A percentile compares a stretch with the other conserved stretches of the same genome.
phyloP scores from a whole-genome alignment of 2,888 invertebrate species.

The Apamea crenata region DNA sequence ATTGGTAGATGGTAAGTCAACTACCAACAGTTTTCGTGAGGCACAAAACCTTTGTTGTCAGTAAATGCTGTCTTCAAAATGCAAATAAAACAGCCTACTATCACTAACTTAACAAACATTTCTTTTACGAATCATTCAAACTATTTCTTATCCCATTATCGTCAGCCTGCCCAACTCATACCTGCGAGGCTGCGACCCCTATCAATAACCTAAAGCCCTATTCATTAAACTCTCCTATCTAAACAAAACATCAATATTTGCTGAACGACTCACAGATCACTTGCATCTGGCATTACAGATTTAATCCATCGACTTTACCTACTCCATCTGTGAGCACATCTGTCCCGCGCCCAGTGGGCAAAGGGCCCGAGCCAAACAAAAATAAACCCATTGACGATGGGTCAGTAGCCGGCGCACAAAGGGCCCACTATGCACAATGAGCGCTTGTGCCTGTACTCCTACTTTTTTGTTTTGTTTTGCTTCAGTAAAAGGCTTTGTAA shows the following conservation, averaged over 20 bases:
- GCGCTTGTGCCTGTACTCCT: slow-evolving; percentile 37
- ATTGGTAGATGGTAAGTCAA: background rate
- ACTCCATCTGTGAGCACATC: slow-evolving; percentile 46
- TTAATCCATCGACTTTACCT: slow-evolving; percentile 42
- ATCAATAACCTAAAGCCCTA: background rate
- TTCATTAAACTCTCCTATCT: slow-evolving; percentile 13
- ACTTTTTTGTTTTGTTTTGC: slow-evolving; percentile 55
- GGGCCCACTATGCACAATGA: slow-evolving; percentile 71
- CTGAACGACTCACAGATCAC: slow-evolving; percentile 29
- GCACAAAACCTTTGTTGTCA: background rate
- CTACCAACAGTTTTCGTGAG: background rate
- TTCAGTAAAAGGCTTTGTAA: slow-evolving; percentile 45
- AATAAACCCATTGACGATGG: slow-evolving; percentile 76
- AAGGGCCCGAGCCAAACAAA: slow-evolving; percentile 71
- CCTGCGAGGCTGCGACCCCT: background rate
- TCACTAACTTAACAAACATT: background rate
- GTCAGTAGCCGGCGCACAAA: slow-evolving; percentile 82
- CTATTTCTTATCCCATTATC: background rate
- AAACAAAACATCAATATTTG: slow-evolving; percentile 37
- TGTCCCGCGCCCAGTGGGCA: slow-evolving; percentile 45
- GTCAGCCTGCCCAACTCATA: background rate
- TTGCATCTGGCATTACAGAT: slow-evolving; percentile 45
- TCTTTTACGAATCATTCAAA: background rate
- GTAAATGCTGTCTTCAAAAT: background rate
- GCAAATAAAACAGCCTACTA: background rate